Evolutionary conservation across 2,113 vertebrate genomes (phyloP).

Genomic region (Phaethon lepturus): DNA sequence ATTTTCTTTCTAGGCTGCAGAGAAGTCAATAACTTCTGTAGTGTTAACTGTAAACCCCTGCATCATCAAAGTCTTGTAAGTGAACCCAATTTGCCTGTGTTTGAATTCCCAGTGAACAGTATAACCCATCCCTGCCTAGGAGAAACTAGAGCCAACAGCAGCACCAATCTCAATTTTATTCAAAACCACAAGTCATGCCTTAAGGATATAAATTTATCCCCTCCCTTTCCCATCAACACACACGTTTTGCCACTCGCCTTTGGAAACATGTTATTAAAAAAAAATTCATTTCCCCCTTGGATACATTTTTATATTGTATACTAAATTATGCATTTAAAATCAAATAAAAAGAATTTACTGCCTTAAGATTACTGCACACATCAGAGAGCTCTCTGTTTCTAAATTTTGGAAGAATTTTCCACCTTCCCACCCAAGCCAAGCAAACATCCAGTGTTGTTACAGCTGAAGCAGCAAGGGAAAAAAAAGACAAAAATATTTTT

Average conservation of each 20-base stretch:
- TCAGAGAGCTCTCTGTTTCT: conserved; percentile 60
- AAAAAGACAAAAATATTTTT: conserved; percentile 34
- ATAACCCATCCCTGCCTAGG: conserved; percentile 3
- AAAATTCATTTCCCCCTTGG: conserved; percentile 63
- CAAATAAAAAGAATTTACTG: conserved; percentile 70
- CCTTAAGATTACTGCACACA: conserved; percentile 50
- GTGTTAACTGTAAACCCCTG: not conserved
- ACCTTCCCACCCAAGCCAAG: conserved; percentile 64
- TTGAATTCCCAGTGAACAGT: conserved; percentile 19
- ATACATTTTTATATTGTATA: conserved; percentile 68
- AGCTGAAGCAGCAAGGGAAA: not conserved
- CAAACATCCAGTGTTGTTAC: conserved; percentile 65
- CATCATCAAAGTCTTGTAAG: not conserved
- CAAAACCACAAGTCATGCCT: conserved; percentile 62
- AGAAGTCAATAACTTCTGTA: not conserved
- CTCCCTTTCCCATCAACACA: conserved; percentile 53
- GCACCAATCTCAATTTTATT: conserved; percentile 46
- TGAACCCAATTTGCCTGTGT: not conserved
- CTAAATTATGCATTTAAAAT: conserved; percentile 73
- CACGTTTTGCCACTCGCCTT: conserved; percentile 4
- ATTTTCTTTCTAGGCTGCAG: not conserved
- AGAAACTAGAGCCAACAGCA: conserved; percentile 58
- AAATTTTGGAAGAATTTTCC: conserved; percentile 60
- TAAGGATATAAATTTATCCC: conserved; percentile 63
- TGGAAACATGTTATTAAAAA: conserved; percentile 63